phyloP scores from a whole-genome alignment of 2,113 vertebrate genomes.

The Emberiza fucata region DNA sequence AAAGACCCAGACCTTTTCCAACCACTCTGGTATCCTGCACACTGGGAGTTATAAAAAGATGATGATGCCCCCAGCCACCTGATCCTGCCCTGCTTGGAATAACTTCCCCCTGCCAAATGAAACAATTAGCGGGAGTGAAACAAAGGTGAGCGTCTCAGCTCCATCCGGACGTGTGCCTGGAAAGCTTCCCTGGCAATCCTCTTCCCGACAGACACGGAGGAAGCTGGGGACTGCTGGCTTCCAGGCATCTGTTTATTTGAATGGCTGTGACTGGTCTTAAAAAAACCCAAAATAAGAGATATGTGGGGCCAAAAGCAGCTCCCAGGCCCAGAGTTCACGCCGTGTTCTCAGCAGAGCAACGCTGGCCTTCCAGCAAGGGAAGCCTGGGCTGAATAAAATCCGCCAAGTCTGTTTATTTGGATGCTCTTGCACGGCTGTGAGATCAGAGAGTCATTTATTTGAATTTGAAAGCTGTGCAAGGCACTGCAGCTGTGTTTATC shows the following conservation, averaged over 20 bases:
- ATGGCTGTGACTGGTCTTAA: neutral
- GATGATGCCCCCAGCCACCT: neutral
- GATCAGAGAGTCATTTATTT: constrained; percentile 1
- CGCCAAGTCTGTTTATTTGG: neutral
- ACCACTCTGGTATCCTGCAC: neutral
- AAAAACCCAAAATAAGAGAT: neutral
- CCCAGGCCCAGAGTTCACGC: neutral
- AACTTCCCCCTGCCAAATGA: neutral
- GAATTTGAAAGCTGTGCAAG: constrained; percentile 18
- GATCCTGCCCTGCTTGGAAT: neutral
- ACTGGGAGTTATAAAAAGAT: neutral
- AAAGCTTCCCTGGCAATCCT: neutral
- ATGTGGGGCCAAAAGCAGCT: neutral
- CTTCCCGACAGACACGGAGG: neutral
- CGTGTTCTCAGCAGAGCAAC: neutral
- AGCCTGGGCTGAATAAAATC: neutral
- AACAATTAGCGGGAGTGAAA: neutral
- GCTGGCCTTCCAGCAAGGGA: neutral
- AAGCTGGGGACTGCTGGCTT: neutral
- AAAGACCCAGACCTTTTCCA: neutral
- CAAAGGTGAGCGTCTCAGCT: neutral
- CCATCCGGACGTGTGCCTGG: neutral
- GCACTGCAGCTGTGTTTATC: constrained; percentile 59
- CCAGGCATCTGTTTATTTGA: neutral
- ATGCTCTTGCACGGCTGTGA: neutral